Conservation (phyloP, 2,888 invertebrate genomes). For the Mantis religiosa region DNA sequence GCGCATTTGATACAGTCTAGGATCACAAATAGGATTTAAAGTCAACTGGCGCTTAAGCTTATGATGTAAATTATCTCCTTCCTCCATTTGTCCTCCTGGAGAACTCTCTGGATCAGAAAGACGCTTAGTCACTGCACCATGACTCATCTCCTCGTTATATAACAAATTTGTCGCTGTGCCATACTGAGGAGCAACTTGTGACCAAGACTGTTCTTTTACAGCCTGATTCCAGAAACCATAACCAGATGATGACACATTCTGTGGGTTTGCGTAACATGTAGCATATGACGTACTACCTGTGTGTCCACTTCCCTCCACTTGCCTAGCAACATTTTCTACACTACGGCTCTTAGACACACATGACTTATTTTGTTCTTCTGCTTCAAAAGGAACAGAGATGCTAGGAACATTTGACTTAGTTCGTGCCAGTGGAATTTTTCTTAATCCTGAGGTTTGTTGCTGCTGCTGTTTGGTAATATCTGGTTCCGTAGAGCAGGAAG, state of each 20-base stretch:
- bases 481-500: slow-evolving; percentile 27
- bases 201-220: slow-evolving; percentile 26
- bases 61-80: slow-evolving; percentile 61
- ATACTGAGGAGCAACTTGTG: slow-evolving; percentile 31
- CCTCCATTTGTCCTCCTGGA: slow-evolving; percentile 13
- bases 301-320: slow-evolving; percentile 29
- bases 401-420: slow-evolving; percentile 60
- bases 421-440: slow-evolving; percentile 60
- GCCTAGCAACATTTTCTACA: slow-evolving; percentile 39
- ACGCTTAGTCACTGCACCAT: slow-evolving; percentile 44
- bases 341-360: slow-evolving; percentile 29
- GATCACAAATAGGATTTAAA: slow-evolving; percentile 76
- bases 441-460: slow-evolving; percentile 36
- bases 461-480: slow-evolving; percentile 25
- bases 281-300: background rate
- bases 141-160: slow-evolving; percentile 37
- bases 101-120: slow-evolving; percentile 39
- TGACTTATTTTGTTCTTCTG: background rate
- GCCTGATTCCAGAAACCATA: slow-evolving; percentile 33
- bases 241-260: background rate
- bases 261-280: background rate
- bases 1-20: slow-evolving; percentile 55
- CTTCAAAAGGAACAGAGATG: slow-evolving; percentile 17
- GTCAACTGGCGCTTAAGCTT: slow-evolving; percentile 77
- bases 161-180: background rate